Conservation (phyloP, 1,140 invertebrate species). For the Drosophila pruinosa region DNA sequence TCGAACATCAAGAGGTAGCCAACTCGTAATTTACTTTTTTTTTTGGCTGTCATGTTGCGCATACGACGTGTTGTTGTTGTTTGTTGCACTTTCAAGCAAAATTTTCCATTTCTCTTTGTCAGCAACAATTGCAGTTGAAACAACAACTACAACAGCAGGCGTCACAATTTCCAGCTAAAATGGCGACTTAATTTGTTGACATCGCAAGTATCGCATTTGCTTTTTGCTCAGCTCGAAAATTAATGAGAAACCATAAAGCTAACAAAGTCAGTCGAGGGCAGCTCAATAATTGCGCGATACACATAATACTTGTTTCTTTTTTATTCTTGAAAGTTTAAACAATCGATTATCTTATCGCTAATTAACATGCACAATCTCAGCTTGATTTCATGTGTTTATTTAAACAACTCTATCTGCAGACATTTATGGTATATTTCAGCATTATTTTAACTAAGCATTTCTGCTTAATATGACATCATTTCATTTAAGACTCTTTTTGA, state of each 20-base stretch:
- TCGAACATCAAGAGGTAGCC: conserved; percentile 26
- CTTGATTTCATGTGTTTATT: neutral
- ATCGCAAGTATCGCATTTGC: conserved; percentile 51
- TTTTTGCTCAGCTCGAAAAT: conserved; percentile 47
- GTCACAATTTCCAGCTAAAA: conserved; percentile 72
- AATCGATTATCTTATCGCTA: neutral
- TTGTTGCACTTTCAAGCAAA: conserved; percentile 29
- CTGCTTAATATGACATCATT: neutral
- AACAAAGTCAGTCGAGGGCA: conserved; percentile 17
- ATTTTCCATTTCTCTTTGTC: conserved; percentile 49
- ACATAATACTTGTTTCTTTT: neutral
- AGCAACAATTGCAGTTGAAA: conserved; percentile 14
- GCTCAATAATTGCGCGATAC: conserved; percentile 20
- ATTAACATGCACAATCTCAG: neutral
- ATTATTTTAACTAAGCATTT: neutral
- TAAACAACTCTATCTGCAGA: neutral
- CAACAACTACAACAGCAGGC: conserved; percentile 26
- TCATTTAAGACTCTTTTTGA: neutral
- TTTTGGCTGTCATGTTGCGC: neutral
- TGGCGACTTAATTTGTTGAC: conserved; percentile 68
- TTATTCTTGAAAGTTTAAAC: neutral
- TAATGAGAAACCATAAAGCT: conserved; percentile 50
- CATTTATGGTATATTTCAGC: neutral
- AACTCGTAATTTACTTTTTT: conserved; percentile 19
- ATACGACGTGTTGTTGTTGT: conserved; percentile 5